Percentiles rank a stretch among this genome's conserved stretches.
Conservation (phyloP, 2,888 invertebrate genomes). For the Apotomis capreana region DNA sequence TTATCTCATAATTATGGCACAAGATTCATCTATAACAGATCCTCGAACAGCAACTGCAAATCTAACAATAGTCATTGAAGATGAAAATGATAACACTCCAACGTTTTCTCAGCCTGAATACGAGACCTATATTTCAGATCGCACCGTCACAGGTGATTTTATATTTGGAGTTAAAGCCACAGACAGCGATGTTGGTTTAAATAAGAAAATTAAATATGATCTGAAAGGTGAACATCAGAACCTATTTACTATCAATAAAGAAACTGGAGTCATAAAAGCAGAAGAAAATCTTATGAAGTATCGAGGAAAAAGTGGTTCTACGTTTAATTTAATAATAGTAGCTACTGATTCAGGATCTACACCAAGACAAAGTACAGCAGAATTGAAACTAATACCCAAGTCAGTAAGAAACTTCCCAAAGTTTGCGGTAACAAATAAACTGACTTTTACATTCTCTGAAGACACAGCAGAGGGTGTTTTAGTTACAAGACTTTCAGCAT, state of each 20-base stretch:
- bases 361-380: slow-evolving; percentile 88
- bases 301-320: slow-evolving; percentile 79
- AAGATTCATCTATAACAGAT: slow-evolving; percentile 94
- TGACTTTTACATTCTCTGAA: slow-evolving; percentile 90
- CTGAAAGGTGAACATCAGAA: slow-evolving; percentile 90
- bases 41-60: slow-evolving; percentile 92
- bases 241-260: slow-evolving; percentile 89
- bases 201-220: slow-evolving; percentile 91
- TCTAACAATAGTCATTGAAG: slow-evolving; percentile 89
- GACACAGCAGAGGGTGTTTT: slow-evolving; percentile 90
- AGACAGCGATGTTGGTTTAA: slow-evolving; percentile 91
- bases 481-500: slow-evolving; percentile 90
- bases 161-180: slow-evolving; percentile 95
- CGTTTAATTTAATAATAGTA: slow-evolving; percentile 88
- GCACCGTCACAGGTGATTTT: slow-evolving; percentile 91
- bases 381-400: slow-evolving; percentile 90
- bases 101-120: slow-evolving; percentile 89
- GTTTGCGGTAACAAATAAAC: slow-evolving; percentile 87
- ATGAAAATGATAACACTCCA: slow-evolving; percentile 94
- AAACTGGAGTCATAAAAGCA: slow-evolving; percentile 94
- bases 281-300: slow-evolving; percentile 85
- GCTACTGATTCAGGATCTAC: slow-evolving; percentile 91
- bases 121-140: slow-evolving; percentile 92
- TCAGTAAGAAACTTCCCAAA: slow-evolving; percentile 91
- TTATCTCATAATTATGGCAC: slow-evolving; percentile 92